Base-by-base conservation (phyloP, 2,888 invertebrate species). In the Gisinianus flammeolus region DNA sequence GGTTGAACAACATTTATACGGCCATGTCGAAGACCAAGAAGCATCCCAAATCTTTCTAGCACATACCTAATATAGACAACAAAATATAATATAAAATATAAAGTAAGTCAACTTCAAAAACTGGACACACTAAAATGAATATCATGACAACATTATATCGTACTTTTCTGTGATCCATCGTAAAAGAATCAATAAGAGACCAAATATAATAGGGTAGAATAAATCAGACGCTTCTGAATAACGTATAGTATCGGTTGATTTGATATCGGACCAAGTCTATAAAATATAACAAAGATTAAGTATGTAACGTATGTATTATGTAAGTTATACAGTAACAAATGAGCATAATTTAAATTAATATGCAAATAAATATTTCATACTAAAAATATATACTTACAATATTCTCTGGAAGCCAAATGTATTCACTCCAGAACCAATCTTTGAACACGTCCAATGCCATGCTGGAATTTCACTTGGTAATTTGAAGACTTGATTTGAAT, bases 181-280 rank as follows among this genome's bases (percentile, higher is more conserved):
- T 8, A 54, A 4, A 54, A n/a, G 6, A 26, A 77, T 66, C 22
- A 77, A 35, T 2, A 26, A 44, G 5, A 71, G 24, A 4, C 66
- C 77, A 35, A 77, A 64, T 0, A 64, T 31, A 28, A 77, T 30
- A 4, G 77, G 77, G n/a, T 66, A 77, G 5, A 66, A 19, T 26
- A 77, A 70, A 62, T 77, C 72, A 22, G 19, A 10, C n/a, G 69
- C 68, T 19, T 76, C 44, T n/a, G 76, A 58, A 52, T 56, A 76
- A 2, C 44, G 33, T 8, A 69, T 56, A 56, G 30, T 30, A 19
- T 33, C 52, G 10, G 12, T 66, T 3, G 76, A 22, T 28, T 64
- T 72, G 76, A 77, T 28, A 66, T 77, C 77, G 0, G 64, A 33
- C 77, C 77, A 77, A 19, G 56, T 72, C 66, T 52, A 52, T n/a